Conservation (phyloP, 2,797 vertebrate species). For the Pangasius sanitwongsei region DNA sequence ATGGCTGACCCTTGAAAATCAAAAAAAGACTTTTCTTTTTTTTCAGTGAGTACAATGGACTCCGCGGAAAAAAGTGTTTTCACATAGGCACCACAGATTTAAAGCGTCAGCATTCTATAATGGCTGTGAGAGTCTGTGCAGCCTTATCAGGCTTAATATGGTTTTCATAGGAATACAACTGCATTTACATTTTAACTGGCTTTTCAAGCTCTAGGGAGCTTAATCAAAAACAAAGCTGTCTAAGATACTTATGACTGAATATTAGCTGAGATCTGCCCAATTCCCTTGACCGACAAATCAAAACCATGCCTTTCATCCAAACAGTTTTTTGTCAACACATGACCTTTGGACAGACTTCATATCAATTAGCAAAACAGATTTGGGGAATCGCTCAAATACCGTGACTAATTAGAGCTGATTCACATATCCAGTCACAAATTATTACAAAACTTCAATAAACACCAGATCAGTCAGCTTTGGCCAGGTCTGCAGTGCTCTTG, state of each 20-base stretch:
- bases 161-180: slow-evolving; percentile 55
- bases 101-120: slow-evolving; percentile 7
- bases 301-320: slow-evolving; percentile 45
- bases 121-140: slow-evolving; percentile 23
- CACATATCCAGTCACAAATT: slow-evolving; percentile 31
- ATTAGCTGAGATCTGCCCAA: slow-evolving; percentile 52
- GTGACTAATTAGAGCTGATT: slow-evolving; percentile 55
- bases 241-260: slow-evolving; percentile 55
- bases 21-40: not conserved
- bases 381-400: slow-evolving; percentile 42
- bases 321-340: slow-evolving; percentile 58
- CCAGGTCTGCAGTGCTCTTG: not conserved
- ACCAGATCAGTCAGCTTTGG: not conserved
- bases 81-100: not conserved
- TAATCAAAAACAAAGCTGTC: slow-evolving; percentile 56
- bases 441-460: slow-evolving; percentile 25
- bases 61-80: not conserved
- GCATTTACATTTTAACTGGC: slow-evolving; percentile 58
- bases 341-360: slow-evolving; percentile 54
- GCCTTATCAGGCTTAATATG: slow-evolving; percentile 48
- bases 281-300: slow-evolving; percentile 46
- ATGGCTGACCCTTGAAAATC: slow-evolving; percentile 1
- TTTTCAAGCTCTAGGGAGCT: slow-evolving; percentile 51
- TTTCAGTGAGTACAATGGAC: not conserved
- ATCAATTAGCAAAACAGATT: slow-evolving; percentile 57